Base-by-base conservation (phyloP, 2,797 vertebrate genomes). In the Parauchenoglanis punctatus region DNA sequence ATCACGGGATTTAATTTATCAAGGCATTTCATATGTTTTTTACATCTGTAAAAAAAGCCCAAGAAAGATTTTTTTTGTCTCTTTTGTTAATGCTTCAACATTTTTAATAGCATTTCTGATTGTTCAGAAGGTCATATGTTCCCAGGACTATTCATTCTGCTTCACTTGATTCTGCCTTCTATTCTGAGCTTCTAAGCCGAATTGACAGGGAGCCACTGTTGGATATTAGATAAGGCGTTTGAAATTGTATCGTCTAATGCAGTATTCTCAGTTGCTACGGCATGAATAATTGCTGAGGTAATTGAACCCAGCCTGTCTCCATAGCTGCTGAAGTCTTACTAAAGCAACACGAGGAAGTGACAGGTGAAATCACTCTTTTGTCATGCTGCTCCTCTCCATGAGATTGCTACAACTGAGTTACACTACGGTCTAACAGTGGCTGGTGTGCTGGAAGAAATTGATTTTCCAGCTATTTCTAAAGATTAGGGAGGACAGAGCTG, bases 391-490 rank as follows among this genome's bases (percentile, higher is more conserved):
- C 65, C 28, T 78, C 44, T 85, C 77, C 78, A 82, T 75, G 83
- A 91, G 89, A 89, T 87, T 87, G 85, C 82, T 87, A 84, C 86
- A 87, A 83, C 75, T 52, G 61, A 72, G 77, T 80, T 82, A 85
- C 56, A 85, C 61, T 87, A 52, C 25, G n/a, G 78, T 76, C 70
- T 86, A 75, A 70, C 52, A 35, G 56, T 70, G 80, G 81, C 87
- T 84, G 54, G 76, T 67, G 81, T 78, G 65, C 65, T 73, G 73
- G 63, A 85, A 52, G 23, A 85, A 88, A 90, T 88, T 88, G 89
- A 89, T 91, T 89, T 90, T 88, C 86, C 76, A 87, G 81, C 87
- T 78, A 82, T 90, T 89, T 89, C 84, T 87, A 88, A 87, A 89
- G 81, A 87, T 89, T 86, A 87, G 76, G 81, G 80, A 70, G 59